Percentiles rank a stretch among this genome's conserved stretches.
phyloP scores from a whole-genome alignment of 2,113 vertebrate genomes.

The Pelecanoides urinatrix region DNA sequence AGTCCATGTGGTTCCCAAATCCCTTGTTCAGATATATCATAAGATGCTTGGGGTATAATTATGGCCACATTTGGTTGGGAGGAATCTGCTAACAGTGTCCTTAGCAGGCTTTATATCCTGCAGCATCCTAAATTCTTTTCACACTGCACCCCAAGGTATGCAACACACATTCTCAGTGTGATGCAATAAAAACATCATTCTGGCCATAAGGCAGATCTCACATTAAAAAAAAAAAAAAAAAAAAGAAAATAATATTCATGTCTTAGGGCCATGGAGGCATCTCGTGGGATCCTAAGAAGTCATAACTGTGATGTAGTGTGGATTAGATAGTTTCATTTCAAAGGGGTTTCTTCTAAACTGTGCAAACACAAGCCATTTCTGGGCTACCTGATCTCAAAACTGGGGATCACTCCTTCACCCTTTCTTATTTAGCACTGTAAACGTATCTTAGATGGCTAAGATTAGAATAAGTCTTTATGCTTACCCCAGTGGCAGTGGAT shows the following conservation, averaged over 20 bases:
- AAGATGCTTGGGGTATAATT: neutral
- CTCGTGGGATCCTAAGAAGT: neutral
- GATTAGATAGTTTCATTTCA: neutral
- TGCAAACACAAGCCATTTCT: neutral
- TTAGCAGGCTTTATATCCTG: neutral
- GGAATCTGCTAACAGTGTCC: neutral
- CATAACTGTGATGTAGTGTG: neutral
- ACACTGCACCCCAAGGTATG: neutral
- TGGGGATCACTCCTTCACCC: accelerated
- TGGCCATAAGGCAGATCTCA: neutral
- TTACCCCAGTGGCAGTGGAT: neutral
- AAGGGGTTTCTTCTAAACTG: neutral
- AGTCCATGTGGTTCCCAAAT: neutral
- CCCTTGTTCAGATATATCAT: neutral
- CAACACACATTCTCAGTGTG: neutral
- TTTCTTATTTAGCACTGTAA: neutral
- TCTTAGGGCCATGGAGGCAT: neutral
- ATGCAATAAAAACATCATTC: neutral
- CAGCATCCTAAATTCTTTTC: neutral
- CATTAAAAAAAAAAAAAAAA: neutral
- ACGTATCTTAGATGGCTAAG: neutral
- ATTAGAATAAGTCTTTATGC: neutral
- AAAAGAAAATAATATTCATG: neutral
- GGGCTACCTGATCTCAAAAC: neutral
- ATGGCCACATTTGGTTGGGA: neutral